Conservation (phyloP, 2,888 invertebrate species). For the Blastobasis lacticolella region DNA sequence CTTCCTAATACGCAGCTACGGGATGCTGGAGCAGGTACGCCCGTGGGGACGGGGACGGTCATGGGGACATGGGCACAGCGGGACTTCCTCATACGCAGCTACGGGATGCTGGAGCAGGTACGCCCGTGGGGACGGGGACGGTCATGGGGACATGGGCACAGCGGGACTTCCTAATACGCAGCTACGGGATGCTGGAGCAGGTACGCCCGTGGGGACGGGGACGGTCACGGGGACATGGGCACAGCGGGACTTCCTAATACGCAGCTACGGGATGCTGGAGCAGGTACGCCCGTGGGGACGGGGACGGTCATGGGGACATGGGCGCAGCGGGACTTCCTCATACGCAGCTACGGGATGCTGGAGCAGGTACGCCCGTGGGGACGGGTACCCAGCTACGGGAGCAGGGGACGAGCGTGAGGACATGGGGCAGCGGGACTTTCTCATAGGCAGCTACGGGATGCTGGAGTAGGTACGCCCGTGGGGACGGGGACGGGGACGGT, state of each 20-base stretch:
- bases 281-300: too few species aligned
- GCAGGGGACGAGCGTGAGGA: constrained; percentile 70
- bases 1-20: constrained; percentile 71
- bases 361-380: constrained; percentile 47
- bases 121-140: constrained; percentile 75
- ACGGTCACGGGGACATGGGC: background rate
- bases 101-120: constrained; percentile 71
- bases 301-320: too few species aligned
- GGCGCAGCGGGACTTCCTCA: constrained; percentile 71
- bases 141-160: constrained; percentile 68
- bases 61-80: constrained; percentile 60
- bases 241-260: background rate
- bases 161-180: constrained; percentile 72
- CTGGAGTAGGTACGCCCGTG: constrained; percentile 53
- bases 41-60: constrained; percentile 20
- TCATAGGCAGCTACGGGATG: constrained; percentile 74
- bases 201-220: constrained; percentile 23
- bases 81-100: constrained; percentile 72
- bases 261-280: background rate
- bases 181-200: constrained; percentile 71
- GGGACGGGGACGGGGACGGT: background rate
- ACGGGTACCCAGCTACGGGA: too few species aligned
- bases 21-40: constrained; percentile 60
- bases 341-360: constrained; percentile 72
- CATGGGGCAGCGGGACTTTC: constrained; percentile 69